A percentile compares a stretch with the other conserved stretches of the same genome.
phyloP scores from a whole-genome alignment of 2,797 vertebrate species.

The Falco cherrug region DNA sequence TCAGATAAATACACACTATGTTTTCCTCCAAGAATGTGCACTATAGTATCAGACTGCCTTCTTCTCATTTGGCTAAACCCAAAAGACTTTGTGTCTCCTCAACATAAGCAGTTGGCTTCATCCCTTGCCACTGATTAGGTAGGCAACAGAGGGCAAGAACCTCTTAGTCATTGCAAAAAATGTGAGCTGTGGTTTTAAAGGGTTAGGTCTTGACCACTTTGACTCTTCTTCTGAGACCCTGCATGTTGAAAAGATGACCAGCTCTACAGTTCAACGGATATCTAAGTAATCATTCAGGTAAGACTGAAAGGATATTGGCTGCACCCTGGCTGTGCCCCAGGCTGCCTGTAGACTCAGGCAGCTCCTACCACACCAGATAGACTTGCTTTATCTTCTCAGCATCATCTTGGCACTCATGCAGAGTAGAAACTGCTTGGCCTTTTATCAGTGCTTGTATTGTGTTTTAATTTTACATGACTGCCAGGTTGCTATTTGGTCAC shows the following conservation, averaged over 20 bases:
- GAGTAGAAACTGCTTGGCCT: neutral
- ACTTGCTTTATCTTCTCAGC: neutral
- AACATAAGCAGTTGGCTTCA: neutral
- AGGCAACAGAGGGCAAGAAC: neutral
- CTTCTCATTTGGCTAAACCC: neutral
- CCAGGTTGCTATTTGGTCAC: too few species aligned
- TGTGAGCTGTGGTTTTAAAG: neutral
- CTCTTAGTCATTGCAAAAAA: neutral
- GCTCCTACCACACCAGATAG: fast-evolving
- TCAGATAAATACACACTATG: neutral
- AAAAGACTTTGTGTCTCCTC: neutral
- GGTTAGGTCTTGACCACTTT: neutral
- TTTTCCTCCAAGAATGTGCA: neutral
- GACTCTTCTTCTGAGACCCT: fast-evolving
- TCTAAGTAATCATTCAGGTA: neutral
- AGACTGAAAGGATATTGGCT: neutral
- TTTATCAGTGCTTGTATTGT: neutral
- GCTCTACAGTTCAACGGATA: fast-evolving
- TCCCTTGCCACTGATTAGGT: neutral
- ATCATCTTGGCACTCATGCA: neutral
- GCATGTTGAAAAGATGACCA: neutral
- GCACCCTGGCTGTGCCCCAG: neutral
- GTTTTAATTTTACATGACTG: neutral
- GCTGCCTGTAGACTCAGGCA: neutral
- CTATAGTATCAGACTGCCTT: neutral